Conservation (phyloP, 2,797 vertebrate species). For the Pantherophis vulpinus region DNA sequence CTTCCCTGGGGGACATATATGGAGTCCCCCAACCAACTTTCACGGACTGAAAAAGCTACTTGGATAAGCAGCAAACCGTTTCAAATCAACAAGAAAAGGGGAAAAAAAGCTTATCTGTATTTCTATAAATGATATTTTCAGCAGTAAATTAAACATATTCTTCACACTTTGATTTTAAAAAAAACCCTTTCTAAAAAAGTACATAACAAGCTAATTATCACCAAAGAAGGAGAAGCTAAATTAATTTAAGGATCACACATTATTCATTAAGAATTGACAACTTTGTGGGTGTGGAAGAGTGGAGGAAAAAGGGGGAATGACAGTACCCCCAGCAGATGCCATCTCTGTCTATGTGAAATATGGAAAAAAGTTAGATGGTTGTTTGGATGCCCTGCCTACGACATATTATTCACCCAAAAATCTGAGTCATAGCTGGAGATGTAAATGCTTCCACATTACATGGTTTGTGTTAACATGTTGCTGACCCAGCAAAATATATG, state of each 20-base stretch:
- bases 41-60: neutral
- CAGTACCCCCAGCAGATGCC: neutral
- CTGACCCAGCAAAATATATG: neutral
- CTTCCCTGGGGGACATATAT: neutral
- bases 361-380: neutral
- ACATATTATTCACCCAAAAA: neutral
- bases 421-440: neutral
- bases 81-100: neutral
- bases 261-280: conserved; percentile 8
- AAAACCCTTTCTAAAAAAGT: neutral
- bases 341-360: neutral
- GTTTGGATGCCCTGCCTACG: neutral
- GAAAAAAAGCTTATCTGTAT: neutral
- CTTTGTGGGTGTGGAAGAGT: neutral
- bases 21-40: neutral
- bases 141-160: neutral
- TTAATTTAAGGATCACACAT: conserved; percentile 1
- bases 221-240: neutral
- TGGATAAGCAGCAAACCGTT: neutral
- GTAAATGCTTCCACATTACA: neutral
- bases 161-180: neutral
- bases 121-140: neutral
- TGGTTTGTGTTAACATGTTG: neutral
- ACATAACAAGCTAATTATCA: conserved; percentile 5
- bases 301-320: too few species aligned